Conservation (phyloP, 2,888 invertebrate genomes). For the Acronicta psi region DNA sequence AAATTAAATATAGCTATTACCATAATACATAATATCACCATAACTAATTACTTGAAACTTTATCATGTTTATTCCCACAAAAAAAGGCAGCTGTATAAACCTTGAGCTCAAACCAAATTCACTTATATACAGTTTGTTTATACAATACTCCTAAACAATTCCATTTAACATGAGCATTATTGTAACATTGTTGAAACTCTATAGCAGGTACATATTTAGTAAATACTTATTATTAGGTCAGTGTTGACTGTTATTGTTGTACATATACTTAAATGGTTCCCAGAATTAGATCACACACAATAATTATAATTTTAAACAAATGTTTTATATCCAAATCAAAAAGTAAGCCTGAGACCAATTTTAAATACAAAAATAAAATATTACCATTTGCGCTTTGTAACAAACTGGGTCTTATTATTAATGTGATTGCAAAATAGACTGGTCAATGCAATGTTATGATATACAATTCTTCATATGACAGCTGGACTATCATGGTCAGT, state of each 20-base stretch:
- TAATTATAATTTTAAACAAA: too few species aligned
- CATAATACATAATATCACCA: too few species aligned
- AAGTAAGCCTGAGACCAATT: too few species aligned
- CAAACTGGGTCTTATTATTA: not conserved
- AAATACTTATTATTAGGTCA: not conserved
- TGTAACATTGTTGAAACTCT: not conserved
- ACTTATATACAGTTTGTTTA: slow-evolving; percentile 9
- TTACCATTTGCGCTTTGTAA: too few species aligned
- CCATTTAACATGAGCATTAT: not conserved
- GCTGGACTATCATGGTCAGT: not conserved
- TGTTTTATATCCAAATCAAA: too few species aligned
- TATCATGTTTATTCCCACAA: not conserved
- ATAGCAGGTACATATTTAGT: not conserved
- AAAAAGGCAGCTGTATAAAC: slow-evolving; percentile 2
- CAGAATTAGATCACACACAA: too few species aligned
- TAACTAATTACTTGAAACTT: not conserved
- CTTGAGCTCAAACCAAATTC: not conserved
- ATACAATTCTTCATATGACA: slow-evolving; percentile 1
- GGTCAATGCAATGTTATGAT: slow-evolving; percentile 1
- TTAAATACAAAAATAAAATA: too few species aligned
- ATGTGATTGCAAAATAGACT: not conserved
- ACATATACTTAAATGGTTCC: too few species aligned
- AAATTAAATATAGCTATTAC: too few species aligned
- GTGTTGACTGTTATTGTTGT: too few species aligned
- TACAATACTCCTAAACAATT: slow-evolving; percentile 1